Percentiles rank a stretch among this genome's conserved stretches.
Conservation (phyloP, 1,140 invertebrate species). For the Drosophila kanapiae region DNA sequence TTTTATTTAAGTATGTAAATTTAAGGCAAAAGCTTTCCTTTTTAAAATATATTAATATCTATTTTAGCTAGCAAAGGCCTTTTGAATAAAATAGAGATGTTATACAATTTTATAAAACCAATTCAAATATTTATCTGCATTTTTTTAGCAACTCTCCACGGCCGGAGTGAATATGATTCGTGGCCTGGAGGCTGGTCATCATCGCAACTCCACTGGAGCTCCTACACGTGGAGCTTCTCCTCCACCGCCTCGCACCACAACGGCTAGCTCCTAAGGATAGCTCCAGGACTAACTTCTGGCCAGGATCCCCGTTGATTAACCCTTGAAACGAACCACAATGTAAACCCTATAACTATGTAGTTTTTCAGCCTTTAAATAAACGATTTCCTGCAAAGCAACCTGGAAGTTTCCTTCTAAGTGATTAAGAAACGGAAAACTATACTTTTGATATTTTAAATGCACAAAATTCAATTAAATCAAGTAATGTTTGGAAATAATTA, state of each 20-base stretch:
- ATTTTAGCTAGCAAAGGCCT: too few relatives aligned
- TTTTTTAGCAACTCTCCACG: slow-evolving; percentile 36
- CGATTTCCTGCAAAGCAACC: slow-evolving; percentile 1
- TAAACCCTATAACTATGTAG: slow-evolving; percentile 4
- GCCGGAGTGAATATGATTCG: slow-evolving; percentile 23
- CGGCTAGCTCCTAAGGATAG: slow-evolving; percentile 42
- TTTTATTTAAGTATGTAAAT: too few relatives aligned
- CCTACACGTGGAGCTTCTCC: slow-evolving; percentile 35
- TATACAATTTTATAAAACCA: not conserved
- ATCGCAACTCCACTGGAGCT: slow-evolving; percentile 36
- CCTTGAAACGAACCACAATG: not conserved
- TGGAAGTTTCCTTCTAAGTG: not conserved
- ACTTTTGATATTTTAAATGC: not conserved
- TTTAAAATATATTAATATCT: too few relatives aligned
- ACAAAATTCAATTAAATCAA: not conserved
- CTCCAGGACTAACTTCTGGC: not conserved
- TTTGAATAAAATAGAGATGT: not conserved
- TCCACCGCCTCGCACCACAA: slow-evolving; percentile 49
- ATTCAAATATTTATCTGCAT: not conserved
- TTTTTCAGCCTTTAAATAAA: slow-evolving; percentile 10
- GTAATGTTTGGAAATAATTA: not conserved
- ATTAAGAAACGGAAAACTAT: not conserved
- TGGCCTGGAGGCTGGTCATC: slow-evolving; percentile 9
- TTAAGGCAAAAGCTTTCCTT: too few relatives aligned
- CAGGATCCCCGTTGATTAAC: not conserved